A percentile compares a stretch with the other conserved stretches of the same genome.
These are phyloP conservation scores for Ptiloglossa arizonensis DNA, from an alignment of 1,140 invertebrate species.

Conservation along the genomic window DNA sequence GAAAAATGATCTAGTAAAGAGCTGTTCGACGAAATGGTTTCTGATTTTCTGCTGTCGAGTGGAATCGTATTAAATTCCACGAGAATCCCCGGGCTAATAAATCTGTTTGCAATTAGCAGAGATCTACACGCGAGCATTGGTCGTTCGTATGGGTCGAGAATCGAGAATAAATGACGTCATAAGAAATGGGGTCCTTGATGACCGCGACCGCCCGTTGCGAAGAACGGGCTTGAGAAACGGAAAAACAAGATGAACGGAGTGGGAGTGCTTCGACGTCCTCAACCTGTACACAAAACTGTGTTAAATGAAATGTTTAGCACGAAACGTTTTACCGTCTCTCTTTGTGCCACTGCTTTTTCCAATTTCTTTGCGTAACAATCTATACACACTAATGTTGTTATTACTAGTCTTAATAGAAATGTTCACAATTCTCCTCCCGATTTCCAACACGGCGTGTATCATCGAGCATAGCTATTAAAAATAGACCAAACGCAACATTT, in stretches of 20 bases:
- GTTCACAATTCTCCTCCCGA: too few species aligned
- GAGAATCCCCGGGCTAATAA: conserved; percentile 73
- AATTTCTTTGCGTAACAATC: too few species aligned
- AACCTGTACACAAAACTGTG: conserved; percentile 23
- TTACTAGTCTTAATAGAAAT: too few species aligned
- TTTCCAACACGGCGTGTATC: too few species aligned
- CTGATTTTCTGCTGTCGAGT: conserved; percentile 7
- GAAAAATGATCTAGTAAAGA: background rate
- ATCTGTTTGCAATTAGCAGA: conserved; percentile 81
- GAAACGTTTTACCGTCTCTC: background rate
- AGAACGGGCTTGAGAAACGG: conserved; percentile 56
- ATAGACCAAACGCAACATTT: too few species aligned
- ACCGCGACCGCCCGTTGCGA: conserved; percentile 79
- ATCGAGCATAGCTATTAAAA: background rate
- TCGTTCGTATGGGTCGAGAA: conserved; percentile 18
- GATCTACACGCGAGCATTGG: conserved; percentile 75
- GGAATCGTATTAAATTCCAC: conserved; percentile 64
- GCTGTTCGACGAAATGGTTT: conserved; percentile 27
- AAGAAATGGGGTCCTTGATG: conserved; percentile 72
- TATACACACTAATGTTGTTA: too few species aligned
- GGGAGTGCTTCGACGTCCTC: conserved; percentile 19
- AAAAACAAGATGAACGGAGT: conserved; percentile 19
- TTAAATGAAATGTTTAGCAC: background rate
- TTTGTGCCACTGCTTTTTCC: too few species aligned
- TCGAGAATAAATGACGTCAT: conserved; percentile 78